Percentiles rank a stretch among this genome's conserved stretches.
Conservation (phyloP, 2,797 vertebrate genomes). For the Falco peregrinus region DNA sequence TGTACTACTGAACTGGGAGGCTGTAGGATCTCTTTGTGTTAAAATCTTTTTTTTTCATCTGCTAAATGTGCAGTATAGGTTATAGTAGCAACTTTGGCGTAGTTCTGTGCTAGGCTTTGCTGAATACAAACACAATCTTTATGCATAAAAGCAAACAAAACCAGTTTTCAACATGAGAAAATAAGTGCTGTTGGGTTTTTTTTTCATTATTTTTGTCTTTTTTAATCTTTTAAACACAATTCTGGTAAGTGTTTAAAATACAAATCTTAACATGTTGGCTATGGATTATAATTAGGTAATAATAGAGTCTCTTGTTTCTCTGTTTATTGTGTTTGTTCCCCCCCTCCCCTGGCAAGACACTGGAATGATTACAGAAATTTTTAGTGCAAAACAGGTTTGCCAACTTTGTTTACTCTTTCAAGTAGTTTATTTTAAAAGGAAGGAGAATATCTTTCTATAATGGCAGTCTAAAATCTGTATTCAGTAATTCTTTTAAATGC, state of each 20-base stretch:
- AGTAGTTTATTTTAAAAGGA: background rate
- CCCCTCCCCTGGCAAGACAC: background rate
- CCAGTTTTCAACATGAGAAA: background rate
- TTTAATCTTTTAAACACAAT: background rate
- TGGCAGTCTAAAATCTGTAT: background rate
- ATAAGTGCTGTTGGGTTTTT: background rate
- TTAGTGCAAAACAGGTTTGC: background rate
- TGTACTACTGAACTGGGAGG: background rate
- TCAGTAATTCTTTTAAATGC: background rate
- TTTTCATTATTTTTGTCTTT: background rate
- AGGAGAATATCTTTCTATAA: background rate
- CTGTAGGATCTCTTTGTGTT: background rate
- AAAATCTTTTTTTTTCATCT: background rate
- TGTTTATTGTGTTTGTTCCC: background rate
- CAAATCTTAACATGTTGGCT: background rate
- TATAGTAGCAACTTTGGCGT: background rate
- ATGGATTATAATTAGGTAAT: background rate
- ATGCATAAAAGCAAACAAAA: background rate
- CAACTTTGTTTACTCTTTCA: background rate
- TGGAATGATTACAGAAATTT: background rate
- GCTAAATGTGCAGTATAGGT: background rate
- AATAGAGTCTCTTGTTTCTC: background rate
- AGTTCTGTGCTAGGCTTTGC: background rate
- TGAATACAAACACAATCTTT: background rate
- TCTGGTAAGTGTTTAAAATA: background rate